A percentile compares a stretch with the other conserved stretches of the same genome.
These are phyloP conservation scores for Spea multiplicata DNA, from an alignment of 2,113 vertebrate species.

Conservation along the genomic window DNA sequence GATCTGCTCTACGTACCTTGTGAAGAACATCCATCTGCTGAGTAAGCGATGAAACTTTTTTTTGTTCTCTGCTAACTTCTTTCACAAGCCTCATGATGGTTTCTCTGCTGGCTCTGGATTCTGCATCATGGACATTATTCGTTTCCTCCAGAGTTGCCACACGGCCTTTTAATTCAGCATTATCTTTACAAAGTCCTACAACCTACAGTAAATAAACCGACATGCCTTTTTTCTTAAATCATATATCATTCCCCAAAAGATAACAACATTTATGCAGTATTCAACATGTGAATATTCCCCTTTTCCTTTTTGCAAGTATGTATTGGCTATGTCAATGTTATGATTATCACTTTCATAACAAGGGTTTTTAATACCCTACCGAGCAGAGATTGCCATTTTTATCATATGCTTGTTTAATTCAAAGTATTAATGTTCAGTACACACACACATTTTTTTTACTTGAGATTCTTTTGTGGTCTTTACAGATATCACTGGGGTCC, in stretches of 20 bases:
- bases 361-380: too few relatives aligned
- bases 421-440: too few relatives aligned
- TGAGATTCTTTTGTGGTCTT: too few relatives aligned
- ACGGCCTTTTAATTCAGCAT: conserved; percentile 61
- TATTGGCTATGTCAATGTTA: too few relatives aligned
- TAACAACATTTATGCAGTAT: too few relatives aligned
- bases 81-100: conserved; percentile 78
- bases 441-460: too few relatives aligned
- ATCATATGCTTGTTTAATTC: too few relatives aligned
- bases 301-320: too few relatives aligned
- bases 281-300: too few relatives aligned
- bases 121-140: conserved; percentile 73
- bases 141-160: conserved; percentile 72
- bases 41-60: conserved; percentile 57
- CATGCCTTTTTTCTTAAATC: neutral
- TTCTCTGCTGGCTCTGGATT: conserved; percentile 82
- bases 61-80: conserved; percentile 74
- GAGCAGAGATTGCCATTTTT: too few relatives aligned
- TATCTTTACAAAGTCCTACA: conserved; percentile 58
- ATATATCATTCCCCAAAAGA: neutral
- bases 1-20: conserved; percentile 60
- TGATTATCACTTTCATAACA: too few relatives aligned
- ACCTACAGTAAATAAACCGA: neutral
- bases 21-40: conserved; percentile 66
- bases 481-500: too few relatives aligned